These are phyloP conservation scores for Coptotermes formosanus DNA, from an alignment of 1,140 invertebrate genomes.

Conservation along the genomic window DNA sequence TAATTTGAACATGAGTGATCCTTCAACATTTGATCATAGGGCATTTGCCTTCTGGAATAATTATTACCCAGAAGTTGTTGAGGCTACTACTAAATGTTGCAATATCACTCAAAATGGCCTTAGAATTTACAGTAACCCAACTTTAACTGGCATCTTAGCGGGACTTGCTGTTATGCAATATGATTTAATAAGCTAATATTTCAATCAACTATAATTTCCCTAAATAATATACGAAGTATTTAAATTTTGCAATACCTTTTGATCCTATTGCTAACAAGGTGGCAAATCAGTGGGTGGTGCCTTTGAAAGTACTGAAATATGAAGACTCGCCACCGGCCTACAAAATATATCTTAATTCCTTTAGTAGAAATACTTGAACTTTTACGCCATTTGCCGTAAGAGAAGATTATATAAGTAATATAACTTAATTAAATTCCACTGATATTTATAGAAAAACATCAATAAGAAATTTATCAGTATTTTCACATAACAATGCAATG, in stretches of 20 bases:
- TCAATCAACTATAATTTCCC: not conserved
- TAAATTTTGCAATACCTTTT: not conserved
- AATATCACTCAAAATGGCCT: slow-evolving; percentile 26
- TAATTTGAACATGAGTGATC: slow-evolving; percentile 69
- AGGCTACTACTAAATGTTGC: slow-evolving; percentile 23
- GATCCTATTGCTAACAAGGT: not conserved
- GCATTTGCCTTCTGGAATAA: slow-evolving; percentile 78
- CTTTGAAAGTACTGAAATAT: not conserved
- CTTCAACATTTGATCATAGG: slow-evolving; percentile 65
- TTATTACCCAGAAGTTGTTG: slow-evolving; percentile 67
- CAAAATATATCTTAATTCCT: not conserved
- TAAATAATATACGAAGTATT: not conserved
- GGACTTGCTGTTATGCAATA: not conserved
- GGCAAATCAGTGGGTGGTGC: not conserved
- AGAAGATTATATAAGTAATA: not conserved
- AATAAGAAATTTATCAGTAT: no score
- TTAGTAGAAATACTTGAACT: not conserved
- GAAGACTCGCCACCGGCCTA: not conserved
- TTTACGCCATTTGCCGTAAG: not conserved
- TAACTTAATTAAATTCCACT: not conserved
- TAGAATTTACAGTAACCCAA: not conserved
- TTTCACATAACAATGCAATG: no score
- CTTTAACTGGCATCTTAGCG: not conserved
- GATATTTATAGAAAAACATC: not conserved
- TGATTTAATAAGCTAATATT: not conserved